Conservation (phyloP, 2,888 invertebrate species). For the Meghimatium bilineatum region DNA sequence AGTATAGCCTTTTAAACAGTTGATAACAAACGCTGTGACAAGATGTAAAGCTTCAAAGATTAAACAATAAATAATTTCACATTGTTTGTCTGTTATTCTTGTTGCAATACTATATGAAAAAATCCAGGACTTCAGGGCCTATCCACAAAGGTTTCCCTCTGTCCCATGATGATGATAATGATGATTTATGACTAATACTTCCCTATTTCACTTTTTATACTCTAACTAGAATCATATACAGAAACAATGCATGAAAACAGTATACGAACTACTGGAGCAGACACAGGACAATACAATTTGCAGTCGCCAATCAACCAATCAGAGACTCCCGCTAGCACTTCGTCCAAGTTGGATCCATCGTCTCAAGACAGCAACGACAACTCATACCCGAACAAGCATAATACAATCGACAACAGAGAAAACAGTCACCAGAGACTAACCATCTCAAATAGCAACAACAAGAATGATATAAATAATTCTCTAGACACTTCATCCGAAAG, state of each 20-base stretch:
- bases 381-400: background rate
- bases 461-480: too few relatives aligned
- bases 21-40: too few relatives aligned
- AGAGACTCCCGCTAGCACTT: background rate
- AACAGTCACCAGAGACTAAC: background rate
- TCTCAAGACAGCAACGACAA: background rate
- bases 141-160: too few relatives aligned
- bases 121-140: too few relatives aligned
- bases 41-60: too few relatives aligned
- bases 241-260: background rate
- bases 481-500: background rate
- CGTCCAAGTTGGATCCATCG: background rate
- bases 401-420: background rate
- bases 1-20: too few relatives aligned
- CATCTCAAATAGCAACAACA: background rate
- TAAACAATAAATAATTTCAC: too few relatives aligned
- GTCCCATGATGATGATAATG: background rate
- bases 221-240: background rate
- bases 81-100: too few relatives aligned
- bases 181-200: background rate
- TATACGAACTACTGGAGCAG: background rate
- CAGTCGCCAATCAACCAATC: background rate
- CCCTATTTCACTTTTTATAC: background rate
- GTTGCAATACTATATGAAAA: too few relatives aligned
- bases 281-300: background rate